A percentile compares a stretch with the other conserved stretches of the same genome.
Evolutionary conservation across 2,888 invertebrate species (phyloP).

Genomic region (Oasisia sp.): DNA sequence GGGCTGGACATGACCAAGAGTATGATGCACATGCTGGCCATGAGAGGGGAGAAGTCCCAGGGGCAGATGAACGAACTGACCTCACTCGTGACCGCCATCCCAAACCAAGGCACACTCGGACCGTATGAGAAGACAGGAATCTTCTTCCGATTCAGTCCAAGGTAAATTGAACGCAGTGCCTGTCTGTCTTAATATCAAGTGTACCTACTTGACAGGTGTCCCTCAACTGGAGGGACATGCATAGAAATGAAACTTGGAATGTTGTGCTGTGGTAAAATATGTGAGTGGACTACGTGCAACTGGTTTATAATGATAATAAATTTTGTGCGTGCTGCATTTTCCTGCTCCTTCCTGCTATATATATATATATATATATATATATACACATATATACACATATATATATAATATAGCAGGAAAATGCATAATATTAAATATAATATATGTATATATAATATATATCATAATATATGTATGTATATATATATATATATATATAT

Average conservation of each 20-base stretch:
- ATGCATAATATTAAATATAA: too few species aligned
- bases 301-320: background rate
- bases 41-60: background rate
- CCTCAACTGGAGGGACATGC: too few species aligned
- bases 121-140: conserved; percentile 64
- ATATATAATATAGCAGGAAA: too few species aligned
- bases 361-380: too few species aligned
- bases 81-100: conserved; percentile 63
- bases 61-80: conserved; percentile 60
- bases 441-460: too few species aligned
- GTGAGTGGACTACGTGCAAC: background rate
- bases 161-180: conserved; percentile 42
- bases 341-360: background rate
- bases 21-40: background rate
- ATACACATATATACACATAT: too few species aligned
- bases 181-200: too few species aligned
- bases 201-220: too few species aligned
- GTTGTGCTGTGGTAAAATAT: too few species aligned
- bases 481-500: too few species aligned
- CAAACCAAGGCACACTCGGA: conserved; percentile 62
- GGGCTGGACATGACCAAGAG: conserved; percentile 53
- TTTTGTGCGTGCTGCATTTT: background rate
- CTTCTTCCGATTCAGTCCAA: conserved; percentile 65
- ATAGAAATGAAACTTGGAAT: too few species aligned
- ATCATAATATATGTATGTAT: too few species aligned